Conservation (phyloP, 2,797 vertebrate genomes). For the Siniperca scherzeri region DNA sequence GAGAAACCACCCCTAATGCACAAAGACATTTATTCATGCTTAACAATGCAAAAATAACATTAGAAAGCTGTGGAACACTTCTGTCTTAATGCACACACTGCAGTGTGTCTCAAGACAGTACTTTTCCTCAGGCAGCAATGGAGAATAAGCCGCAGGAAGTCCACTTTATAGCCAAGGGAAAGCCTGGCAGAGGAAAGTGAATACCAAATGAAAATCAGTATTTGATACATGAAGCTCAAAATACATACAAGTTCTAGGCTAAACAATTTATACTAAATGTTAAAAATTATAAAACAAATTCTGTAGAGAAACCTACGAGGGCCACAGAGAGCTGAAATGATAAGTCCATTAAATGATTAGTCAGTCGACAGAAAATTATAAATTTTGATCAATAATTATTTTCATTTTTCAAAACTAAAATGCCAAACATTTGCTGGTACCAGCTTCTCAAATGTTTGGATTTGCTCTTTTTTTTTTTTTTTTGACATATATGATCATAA, state of each 20-base stretch:
- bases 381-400: neutral
- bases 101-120: neutral
- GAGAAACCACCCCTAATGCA: conserved; percentile 21
- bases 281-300: neutral
- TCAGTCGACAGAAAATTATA: neutral
- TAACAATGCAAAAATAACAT: conserved; percentile 39
- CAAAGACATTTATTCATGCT: conserved; percentile 31
- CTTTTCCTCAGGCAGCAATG: conserved; percentile 23
- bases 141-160: conserved; percentile 16
- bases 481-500: neutral
- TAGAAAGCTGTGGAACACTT: conserved; percentile 29
- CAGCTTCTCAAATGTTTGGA: neutral
- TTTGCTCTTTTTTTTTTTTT: conserved; percentile 7
- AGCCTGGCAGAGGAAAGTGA: conserved; percentile 8
- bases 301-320: neutral
- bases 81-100: conserved; percentile 8
- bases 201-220: conserved; percentile 3
- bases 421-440: neutral
- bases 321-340: neutral
- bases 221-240: conserved; percentile 1
- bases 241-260: neutral
- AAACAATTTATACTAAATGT: neutral
- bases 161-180: conserved; percentile 9
- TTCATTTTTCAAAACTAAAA: neutral
- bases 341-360: neutral